Evolutionary conservation across 2,888 invertebrate genomes (phyloP), one percentile per base, ranked within the genome.

Genomic region (Cerastoderma edule): DNA sequence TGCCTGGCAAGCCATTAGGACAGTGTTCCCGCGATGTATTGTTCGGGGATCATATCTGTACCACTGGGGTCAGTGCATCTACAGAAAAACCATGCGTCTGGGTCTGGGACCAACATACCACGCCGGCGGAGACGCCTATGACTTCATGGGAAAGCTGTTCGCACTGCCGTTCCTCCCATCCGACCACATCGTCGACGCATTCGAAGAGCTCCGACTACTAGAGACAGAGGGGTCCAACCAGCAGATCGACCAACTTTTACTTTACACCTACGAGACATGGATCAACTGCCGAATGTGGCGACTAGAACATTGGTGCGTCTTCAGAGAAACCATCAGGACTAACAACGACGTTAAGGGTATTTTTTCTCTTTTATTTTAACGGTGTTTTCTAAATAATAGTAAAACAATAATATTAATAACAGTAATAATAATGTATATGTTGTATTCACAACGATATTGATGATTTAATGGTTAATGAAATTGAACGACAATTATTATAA

Each of bases 291-390:
- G 24, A 13, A 24, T 71, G 30, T 66, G 66, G 72, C 3, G 22
- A 22, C 72, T 67, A 4, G 46, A 66, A 39, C 46, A 67, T 35
- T 67, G 67, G 67, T 65, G 46, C 27, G 65, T 65, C 3, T 65
- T 65, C 65, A 4, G 65, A 8, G 30, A 65, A 30, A 46, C 44
- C 13, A 46, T 46, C 28, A 24, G 39, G 13, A 74, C 73, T 0
- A 68, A 73, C 39, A 73, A 73, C 30, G 73, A 67, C 44, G 73
- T 73, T 2, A 68, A 73, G 48, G 73, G 67, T 56, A 56, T 8
- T n/a, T n/a, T n/a, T n/a, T n/a, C n/a, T n/a, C n/a, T n/a, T n/a
- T n/a, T n/a, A n/a, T n/a, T 10, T 44, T 13, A 44, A 44, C 44
- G 10, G 44, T 44, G 10, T 16, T 44, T 44, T 44, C 44, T 13